phyloP scores from a whole-genome alignment of 2,797 vertebrate species.

The Dicrostonyx torquatus region DNA sequence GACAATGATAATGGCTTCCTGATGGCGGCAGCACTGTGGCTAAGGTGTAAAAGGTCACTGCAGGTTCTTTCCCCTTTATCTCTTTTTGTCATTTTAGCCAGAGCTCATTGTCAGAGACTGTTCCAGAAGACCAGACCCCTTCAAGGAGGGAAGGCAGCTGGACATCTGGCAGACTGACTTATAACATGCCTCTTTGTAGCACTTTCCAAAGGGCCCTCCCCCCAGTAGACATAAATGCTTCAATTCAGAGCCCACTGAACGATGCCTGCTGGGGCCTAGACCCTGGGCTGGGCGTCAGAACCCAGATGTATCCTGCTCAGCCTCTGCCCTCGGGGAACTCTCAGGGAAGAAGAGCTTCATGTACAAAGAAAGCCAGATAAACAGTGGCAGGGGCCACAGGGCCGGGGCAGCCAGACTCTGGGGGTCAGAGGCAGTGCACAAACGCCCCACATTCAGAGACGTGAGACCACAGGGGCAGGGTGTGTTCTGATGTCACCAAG shows the following conservation, averaged over 20 bases:
- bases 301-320: constrained; percentile 78
- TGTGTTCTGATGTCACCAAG: background rate
- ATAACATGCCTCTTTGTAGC: constrained; percentile 80
- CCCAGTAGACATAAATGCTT: constrained; percentile 79
- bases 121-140: constrained; percentile 65
- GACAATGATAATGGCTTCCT: background rate
- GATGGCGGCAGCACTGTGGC: background rate
- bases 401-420: constrained; percentile 32
- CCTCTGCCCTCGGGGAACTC: constrained; percentile 75
- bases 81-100: constrained; percentile 40
- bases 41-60: constrained; percentile 10
- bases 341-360: constrained; percentile 73
- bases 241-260: constrained; percentile 76
- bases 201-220: constrained; percentile 71
- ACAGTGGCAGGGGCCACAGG: constrained; percentile 42
- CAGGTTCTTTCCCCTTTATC: background rate
- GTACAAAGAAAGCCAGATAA: constrained; percentile 75
- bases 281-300: constrained; percentile 45
- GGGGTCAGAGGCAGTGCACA: constrained; percentile 57
- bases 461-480: background rate
- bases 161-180: constrained; percentile 79
- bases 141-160: constrained; percentile 67
- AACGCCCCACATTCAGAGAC: constrained; percentile 25
- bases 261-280: constrained; percentile 76
- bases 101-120: constrained; percentile 55